phyloP scores from a whole-genome alignment of 2,888 invertebrate genomes.

The Dromius quadrimaculatus region DNA sequence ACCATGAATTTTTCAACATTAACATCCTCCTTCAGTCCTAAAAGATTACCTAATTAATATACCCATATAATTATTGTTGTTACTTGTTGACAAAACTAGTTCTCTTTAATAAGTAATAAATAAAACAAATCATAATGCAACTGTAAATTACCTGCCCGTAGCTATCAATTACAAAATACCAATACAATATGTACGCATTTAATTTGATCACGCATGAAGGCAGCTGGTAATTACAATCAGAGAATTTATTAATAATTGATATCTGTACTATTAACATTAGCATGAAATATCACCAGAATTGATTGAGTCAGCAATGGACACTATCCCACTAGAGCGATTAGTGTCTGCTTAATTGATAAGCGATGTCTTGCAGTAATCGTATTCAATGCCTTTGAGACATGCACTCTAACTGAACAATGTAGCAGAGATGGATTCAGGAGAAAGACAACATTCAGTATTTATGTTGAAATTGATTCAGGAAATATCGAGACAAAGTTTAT shows the following conservation, averaged over 20 bases:
- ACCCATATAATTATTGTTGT: no score
- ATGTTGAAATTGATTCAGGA: no score
- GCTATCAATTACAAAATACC: conserved; percentile 1
- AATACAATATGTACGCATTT: conserved; percentile 15
- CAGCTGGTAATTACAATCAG: conserved; percentile 21
- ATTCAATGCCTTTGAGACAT: conserved; percentile 17
- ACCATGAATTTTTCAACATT: no score
- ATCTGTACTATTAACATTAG: conserved; percentile 7
- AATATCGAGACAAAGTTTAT: no score
- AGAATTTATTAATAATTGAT: conserved; percentile 25
- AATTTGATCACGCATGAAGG: neutral
- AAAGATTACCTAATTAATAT: no score
- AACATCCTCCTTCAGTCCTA: no score
- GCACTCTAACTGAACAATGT: no score
- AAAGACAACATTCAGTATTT: no score
- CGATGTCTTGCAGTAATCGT: conserved; percentile 18
- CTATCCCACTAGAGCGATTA: conserved; percentile 9
- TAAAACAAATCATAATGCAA: neutral
- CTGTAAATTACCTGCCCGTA: neutral
- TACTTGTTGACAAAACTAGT: no score
- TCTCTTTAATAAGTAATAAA: neutral
- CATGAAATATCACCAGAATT: conserved; percentile 14
- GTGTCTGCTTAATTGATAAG: conserved; percentile 16
- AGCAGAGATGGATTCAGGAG: no score
- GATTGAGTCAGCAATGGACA: conserved; percentile 24